A percentile compares a stretch with the other conserved stretches of the same genome.
These are phyloP conservation scores for Malurus splendens DNA, from an alignment of 2,797 vertebrate genomes.

Conservation along the genomic window DNA sequence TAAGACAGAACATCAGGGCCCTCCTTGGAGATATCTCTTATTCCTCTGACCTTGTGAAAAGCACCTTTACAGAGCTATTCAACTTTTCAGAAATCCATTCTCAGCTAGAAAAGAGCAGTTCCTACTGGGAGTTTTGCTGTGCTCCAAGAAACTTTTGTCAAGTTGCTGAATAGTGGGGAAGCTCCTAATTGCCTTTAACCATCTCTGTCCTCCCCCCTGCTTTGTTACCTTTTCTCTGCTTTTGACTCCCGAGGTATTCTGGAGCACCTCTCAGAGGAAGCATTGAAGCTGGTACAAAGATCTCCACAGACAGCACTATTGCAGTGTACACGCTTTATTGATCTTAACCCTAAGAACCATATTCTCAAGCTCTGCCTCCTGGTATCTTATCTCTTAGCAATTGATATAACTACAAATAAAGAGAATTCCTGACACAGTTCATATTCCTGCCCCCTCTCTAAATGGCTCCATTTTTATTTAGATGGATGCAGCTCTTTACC, in stretches of 20 bases:
- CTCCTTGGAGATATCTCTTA: not conserved
- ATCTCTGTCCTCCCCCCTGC: not conserved
- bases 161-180: not conserved
- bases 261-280: not conserved
- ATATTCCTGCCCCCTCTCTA: not conserved
- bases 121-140: not conserved
- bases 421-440: not conserved
- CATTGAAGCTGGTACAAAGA: not conserved
- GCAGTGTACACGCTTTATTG: not conserved
- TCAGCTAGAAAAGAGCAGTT: not conserved
- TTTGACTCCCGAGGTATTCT: not conserved
- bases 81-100: constrained; percentile 13
- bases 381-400: not conserved
- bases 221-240: constrained; percentile 7
- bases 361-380: not conserved
- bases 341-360: not conserved
- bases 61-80: not conserved
- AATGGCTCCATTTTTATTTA: not conserved
- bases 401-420: not conserved
- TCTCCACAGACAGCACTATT: not conserved
- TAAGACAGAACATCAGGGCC: not conserved
- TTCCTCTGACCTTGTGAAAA: not conserved
- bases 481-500: not conserved
- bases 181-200: constrained; percentile 30
- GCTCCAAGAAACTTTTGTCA: constrained; percentile 6